Conservation (phyloP, 2,888 invertebrate species). For the Drosophila aldrichi region DNA sequence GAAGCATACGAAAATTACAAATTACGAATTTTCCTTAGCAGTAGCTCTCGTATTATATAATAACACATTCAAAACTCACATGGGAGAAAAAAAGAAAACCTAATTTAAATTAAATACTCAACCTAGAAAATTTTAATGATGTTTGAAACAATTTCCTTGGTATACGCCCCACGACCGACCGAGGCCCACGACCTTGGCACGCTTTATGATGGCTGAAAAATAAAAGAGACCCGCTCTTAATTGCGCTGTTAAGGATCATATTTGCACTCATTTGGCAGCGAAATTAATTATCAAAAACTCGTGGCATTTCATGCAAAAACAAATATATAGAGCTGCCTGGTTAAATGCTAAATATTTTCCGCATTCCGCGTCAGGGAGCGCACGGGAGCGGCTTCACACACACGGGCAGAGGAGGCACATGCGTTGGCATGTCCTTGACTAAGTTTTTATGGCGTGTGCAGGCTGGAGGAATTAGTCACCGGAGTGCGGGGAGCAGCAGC, state of each 20-base stretch:
- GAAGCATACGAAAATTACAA: too few relatives aligned
- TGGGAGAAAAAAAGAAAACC: not conserved
- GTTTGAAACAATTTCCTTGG: constrained; percentile 2
- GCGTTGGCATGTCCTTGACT: constrained; percentile 69
- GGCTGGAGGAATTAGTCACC: constrained; percentile 3
- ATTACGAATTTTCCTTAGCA: not conserved
- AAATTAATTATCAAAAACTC: constrained; percentile 62
- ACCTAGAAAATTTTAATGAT: constrained; percentile 4
- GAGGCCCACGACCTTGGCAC: constrained; percentile 17
- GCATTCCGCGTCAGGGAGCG: constrained; percentile 14
- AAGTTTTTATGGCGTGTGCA: constrained; percentile 47
- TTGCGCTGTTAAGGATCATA: constrained; percentile 29
- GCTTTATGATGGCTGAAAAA: constrained; percentile 1
- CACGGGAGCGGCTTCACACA: not conserved
- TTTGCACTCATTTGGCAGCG: constrained; percentile 29
- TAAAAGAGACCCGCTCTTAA: constrained; percentile 19
- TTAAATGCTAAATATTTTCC: constrained; percentile 45
- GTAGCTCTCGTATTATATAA: not conserved
- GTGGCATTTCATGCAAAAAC: constrained; percentile 34
- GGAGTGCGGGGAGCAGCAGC: not conserved
- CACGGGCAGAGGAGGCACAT: constrained; percentile 32
- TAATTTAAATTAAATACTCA: not conserved
- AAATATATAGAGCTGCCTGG: constrained; percentile 16
- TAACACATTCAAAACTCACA: not conserved
- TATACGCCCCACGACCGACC: not conserved